phyloP scores from a whole-genome alignment of 2,113 vertebrate genomes.

The Hipposideros armiger region DNA sequence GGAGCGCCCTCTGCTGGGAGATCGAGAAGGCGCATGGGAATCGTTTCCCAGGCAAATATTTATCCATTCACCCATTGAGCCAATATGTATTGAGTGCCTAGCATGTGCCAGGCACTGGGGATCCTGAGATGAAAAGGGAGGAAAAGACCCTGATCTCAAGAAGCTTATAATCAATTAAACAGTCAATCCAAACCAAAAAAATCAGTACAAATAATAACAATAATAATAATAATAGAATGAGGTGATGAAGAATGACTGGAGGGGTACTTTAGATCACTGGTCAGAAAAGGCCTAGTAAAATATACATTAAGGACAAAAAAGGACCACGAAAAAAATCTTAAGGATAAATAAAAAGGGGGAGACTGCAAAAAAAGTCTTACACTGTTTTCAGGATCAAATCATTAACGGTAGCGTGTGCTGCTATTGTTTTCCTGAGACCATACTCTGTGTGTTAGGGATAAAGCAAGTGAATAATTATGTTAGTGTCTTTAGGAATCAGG shows the following conservation, averaged over 20 bases:
- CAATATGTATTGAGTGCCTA: rapidly evolving
- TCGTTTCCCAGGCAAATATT: too few relatives aligned
- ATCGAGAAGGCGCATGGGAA: background rate
- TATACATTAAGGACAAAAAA: background rate
- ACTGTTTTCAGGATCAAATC: background rate
- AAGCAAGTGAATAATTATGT: background rate
- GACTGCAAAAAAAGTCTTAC: background rate
- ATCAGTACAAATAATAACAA: background rate
- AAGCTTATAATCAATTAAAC: background rate
- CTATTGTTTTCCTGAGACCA: background rate
- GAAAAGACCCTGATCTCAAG: background rate
- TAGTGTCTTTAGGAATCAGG: background rate
- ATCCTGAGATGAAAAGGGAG: background rate
- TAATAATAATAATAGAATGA: background rate
- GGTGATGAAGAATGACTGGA: background rate
- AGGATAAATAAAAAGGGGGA: background rate
- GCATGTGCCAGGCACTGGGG: background rate
- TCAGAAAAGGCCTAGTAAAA: background rate
- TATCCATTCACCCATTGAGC: background rate
- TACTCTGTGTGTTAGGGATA: background rate
- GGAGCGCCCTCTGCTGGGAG: background rate
- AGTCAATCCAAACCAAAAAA: background rate
- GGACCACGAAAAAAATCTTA: too few relatives aligned
- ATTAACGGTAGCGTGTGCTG: background rate
- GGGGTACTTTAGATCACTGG: too few relatives aligned